A percentile compares a stretch with the other conserved stretches of the same genome.
Evolutionary conservation across 2,797 vertebrate genomes (phyloP).

Genomic region (Lutjanus argentimaculatus): DNA sequence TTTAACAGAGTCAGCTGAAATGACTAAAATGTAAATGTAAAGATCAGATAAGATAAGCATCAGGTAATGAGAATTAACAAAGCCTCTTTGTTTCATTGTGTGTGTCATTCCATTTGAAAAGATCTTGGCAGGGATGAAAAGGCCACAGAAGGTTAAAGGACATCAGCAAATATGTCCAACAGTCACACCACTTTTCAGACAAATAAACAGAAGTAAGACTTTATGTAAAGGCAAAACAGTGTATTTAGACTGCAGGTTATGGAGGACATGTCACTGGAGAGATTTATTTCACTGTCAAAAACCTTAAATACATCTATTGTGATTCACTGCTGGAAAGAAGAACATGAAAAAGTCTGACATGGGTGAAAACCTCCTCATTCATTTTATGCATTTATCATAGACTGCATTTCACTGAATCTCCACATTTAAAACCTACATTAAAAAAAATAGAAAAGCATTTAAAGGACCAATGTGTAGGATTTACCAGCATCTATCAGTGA

Average conservation of each 20-base stretch:
- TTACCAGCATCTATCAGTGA: too few relatives aligned
- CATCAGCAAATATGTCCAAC: not conserved
- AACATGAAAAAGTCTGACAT: too few relatives aligned
- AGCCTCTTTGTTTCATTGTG: not conserved
- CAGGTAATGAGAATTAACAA: constrained; percentile 31
- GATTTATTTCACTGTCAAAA: not conserved
- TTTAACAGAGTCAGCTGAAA: constrained; percentile 23
- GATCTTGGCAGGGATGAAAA: not conserved
- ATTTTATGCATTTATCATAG: not conserved
- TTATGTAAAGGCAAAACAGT: not conserved
- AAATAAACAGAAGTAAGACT: not conserved
- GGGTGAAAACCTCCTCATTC: not conserved
- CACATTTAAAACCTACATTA: not conserved
- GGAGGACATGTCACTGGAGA: too few relatives aligned
- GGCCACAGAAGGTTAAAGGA: constrained; percentile 20
- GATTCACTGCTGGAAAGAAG: not conserved
- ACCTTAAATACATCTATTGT: not conserved
- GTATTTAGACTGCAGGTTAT: not conserved
- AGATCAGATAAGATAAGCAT: constrained; percentile 38
- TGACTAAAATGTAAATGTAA: constrained; percentile 17
- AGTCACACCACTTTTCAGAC: not conserved
- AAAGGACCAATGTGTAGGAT: too few relatives aligned
- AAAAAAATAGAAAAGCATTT: too few relatives aligned
- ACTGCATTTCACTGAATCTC: not conserved
- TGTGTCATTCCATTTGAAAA: not conserved